A percentile compares a stretch with the other conserved stretches of the same genome.
Conservation (phyloP, 2,888 invertebrate genomes). For the Gari tellinella region DNA sequence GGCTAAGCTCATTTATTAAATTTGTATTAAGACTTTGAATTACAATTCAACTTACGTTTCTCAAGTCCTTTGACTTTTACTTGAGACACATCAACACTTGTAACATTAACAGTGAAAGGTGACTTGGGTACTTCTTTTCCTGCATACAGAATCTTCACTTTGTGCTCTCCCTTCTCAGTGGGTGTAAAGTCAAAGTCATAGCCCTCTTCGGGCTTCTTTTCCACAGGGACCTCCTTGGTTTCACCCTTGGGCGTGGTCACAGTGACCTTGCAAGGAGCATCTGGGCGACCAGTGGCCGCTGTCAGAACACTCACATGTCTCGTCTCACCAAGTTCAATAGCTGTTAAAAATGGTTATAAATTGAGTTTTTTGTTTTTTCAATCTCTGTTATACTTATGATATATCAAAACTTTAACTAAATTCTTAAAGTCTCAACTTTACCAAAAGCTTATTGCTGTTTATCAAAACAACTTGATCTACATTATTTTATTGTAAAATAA, state of each 20-base stretch:
- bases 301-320: constrained; percentile 50
- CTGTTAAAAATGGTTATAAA: constrained; percentile 32
- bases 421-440: too few species aligned
- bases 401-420: too few species aligned
- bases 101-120: constrained; percentile 83
- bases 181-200: constrained; percentile 82
- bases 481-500: too few species aligned
- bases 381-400: too few species aligned
- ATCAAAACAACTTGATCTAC: too few species aligned
- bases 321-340: constrained; percentile 58
- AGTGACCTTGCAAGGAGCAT: constrained; percentile 62
- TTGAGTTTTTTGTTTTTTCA: too few species aligned
- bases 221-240: constrained; percentile 90
- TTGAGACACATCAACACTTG: constrained; percentile 90
- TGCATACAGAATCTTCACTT: constrained; percentile 83
- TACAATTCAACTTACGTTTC: constrained; percentile 90
- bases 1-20: too few species aligned
- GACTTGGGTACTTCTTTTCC: constrained; percentile 84
- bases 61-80: constrained; percentile 94
- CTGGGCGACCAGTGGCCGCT: constrained; percentile 58
- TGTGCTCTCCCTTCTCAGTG: constrained; percentile 83
- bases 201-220: constrained; percentile 90
- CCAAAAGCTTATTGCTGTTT: too few species aligned
- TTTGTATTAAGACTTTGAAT: too few species aligned
- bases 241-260: constrained; percentile 81